Percentiles rank a stretch among this genome's conserved stretches.
Evolutionary conservation across 2,113 vertebrate genomes (phyloP).

Genomic region (Tupaia chinensis): DNA sequence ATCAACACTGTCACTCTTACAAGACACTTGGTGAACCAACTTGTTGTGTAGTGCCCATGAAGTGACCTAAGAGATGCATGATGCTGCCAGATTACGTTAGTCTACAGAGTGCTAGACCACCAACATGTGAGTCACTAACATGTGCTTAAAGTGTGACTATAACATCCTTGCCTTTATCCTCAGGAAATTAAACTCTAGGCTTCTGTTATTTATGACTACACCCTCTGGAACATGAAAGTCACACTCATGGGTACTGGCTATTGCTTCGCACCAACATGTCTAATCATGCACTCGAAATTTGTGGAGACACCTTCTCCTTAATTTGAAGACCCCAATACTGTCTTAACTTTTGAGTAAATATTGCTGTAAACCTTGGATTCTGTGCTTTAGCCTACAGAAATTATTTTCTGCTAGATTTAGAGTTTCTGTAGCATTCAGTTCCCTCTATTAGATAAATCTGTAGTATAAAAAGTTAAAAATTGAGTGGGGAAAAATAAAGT

Average conservation of each 20-base stretch:
- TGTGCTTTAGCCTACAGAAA: background rate
- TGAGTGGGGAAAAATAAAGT: background rate
- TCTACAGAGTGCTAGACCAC: background rate
- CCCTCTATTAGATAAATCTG: background rate
- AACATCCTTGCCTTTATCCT: background rate
- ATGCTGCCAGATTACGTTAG: background rate
- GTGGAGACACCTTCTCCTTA: background rate
- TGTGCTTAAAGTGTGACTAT: background rate
- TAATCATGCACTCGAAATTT: background rate
- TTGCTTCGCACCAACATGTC: background rate
- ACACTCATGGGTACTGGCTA: no score
- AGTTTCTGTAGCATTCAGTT: background rate
- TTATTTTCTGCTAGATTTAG: background rate
- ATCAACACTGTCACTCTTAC: background rate
- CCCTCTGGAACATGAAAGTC: background rate
- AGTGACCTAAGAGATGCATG: background rate
- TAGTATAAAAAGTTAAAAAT: background rate
- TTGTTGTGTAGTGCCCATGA: fast-evolving
- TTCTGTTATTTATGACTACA: background rate
- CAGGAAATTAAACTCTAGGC: background rate
- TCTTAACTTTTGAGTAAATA: background rate
- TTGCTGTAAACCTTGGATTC: background rate
- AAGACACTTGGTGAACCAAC: background rate
- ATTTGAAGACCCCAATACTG: background rate
- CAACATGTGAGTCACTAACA: background rate